phyloP scores from a whole-genome alignment of 2,113 vertebrate species.

The Loxodonta africana region DNA sequence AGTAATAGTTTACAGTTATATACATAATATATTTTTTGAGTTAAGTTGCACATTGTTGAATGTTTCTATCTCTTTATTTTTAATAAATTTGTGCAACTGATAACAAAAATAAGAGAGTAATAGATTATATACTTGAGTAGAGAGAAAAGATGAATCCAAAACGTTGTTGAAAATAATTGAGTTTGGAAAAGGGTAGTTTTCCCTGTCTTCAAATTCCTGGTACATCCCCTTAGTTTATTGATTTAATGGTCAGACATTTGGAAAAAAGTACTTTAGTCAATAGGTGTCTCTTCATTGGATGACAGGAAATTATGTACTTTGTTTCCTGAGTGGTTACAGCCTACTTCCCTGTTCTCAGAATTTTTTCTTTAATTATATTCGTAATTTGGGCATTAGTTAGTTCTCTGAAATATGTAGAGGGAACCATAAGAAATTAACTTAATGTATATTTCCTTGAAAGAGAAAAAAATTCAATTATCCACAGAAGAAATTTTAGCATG shows the following conservation, averaged over 20 bases:
- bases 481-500: not conserved
- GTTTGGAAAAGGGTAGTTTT: not conserved
- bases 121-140: not conserved
- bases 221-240: not conserved
- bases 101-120: not conserved
- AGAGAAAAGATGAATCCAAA: not conserved
- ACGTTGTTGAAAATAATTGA: not conserved
- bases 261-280: not conserved
- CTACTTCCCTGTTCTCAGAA: not conserved
- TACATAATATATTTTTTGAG: not conserved
- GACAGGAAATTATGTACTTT: conserved; percentile 17
- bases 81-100: not conserved
- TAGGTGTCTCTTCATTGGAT: not conserved
- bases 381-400: not conserved
- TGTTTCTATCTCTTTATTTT: not conserved
- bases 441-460: conserved; percentile 25
- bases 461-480: not conserved
- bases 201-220: not conserved
- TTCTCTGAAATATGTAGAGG: not conserved
- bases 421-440: not conserved
- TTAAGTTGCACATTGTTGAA: not conserved
- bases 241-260: not conserved
- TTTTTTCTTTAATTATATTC: conserved; percentile 18
- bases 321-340: not conserved
- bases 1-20: not conserved